phyloP scores from a whole-genome alignment of 2,113 vertebrate genomes.

The Serinus canaria region DNA sequence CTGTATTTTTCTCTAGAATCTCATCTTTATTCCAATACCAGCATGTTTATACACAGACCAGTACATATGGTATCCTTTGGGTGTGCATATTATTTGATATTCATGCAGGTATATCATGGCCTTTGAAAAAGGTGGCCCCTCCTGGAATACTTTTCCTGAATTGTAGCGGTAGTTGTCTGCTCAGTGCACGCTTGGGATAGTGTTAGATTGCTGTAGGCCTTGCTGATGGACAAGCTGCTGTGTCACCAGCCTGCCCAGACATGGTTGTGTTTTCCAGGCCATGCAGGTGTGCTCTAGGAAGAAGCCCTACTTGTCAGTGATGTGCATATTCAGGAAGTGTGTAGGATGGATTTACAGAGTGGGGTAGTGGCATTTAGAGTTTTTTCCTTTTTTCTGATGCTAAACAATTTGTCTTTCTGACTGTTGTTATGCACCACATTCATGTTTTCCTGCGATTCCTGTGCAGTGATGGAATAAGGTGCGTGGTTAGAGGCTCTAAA shows the following conservation, averaged over 20 bases:
- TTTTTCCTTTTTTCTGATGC: not conserved
- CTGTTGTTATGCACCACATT: not conserved
- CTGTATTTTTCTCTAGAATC: not conserved
- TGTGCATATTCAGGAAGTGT: not conserved
- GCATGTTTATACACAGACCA: not conserved
- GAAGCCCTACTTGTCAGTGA: not conserved
- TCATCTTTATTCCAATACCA: not conserved
- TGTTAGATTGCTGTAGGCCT: not conserved
- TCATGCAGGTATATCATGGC: rapidly evolving
- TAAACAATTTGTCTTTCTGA: not conserved
- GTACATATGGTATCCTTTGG: not conserved
- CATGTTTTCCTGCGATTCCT: not conserved
- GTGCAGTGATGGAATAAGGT: not conserved
- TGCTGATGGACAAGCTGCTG: not conserved
- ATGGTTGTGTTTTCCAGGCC: not conserved
- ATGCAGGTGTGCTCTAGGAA: rapidly evolving
- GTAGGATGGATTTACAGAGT: not conserved
- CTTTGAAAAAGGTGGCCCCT: not conserved
- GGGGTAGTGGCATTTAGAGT: not conserved
- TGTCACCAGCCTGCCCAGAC: not conserved
- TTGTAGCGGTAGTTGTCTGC: not conserved
- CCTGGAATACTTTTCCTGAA: not conserved
- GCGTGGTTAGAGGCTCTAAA: not conserved
- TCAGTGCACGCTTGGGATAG: not conserved
- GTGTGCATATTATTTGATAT: not conserved